Evolutionary conservation across 1,140 invertebrate genomes (phyloP), one percentile per base, ranked within the genome.

Genomic region (Polyergus mexicanus): DNA sequence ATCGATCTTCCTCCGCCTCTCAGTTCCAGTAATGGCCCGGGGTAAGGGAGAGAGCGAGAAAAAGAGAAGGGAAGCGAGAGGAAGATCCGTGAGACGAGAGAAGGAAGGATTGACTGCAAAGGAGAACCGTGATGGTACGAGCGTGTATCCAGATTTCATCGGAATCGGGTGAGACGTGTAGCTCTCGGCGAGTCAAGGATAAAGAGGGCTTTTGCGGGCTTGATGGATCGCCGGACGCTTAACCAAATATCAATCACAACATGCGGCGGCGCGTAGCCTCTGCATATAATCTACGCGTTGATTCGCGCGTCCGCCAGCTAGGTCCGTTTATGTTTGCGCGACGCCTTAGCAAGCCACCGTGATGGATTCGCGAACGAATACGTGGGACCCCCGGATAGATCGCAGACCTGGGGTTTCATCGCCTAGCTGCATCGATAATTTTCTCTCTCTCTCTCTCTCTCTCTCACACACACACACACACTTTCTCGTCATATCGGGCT

Each of bases 241-340:
- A 91, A 90, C 91, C 91, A 92, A 92, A 92, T 92, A 92, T 92
- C 90, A 92, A 92, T 92, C 89, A 88, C 90, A 91, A 85, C 87
- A 81, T 66, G 74, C 72, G 62, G 83, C 72, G 47, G 69, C 75
- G 69, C 84, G 68, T 87, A 76, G 75, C 75, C 78, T 88, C 80
- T 88, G 89, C 89, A 87, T 89, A 92, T 91, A 89, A 89, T 92
- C 88, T 88, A 76, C 69, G 65, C 88, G 83, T 81, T 87, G 91
- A 92, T 90, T 90, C 90, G 85, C 86, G 84, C 60, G 62, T 56
- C 35, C 62, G 62, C 47, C n/a, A 47, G 75, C n/a, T 66, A 28
- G 72, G 78, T 71, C 62, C 84, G 60, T 28, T n/a, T 56, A 38
- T 65, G 90, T 91, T 92, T 92, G 91, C 84, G 44, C 80, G 89